phyloP scores from a whole-genome alignment of 2,113 vertebrate species.

The Prietella phreatophila region DNA sequence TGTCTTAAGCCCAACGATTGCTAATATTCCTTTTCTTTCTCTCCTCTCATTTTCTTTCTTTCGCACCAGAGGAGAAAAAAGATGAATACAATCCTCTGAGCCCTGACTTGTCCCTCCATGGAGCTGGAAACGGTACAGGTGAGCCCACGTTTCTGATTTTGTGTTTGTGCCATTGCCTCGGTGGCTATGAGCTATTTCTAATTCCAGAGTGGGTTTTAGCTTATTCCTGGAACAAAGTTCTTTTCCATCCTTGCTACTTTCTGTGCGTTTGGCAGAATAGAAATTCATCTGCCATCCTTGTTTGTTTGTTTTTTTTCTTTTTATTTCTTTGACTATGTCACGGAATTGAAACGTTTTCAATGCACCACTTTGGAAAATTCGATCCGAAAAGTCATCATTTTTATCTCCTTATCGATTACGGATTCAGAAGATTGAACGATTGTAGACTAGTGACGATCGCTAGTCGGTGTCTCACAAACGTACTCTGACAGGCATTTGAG shows the following conservation, averaged over 20 bases:
- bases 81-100: conserved; percentile 84
- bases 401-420: conserved; percentile 1
- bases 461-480: not conserved
- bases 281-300: not conserved
- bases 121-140: conserved; percentile 83
- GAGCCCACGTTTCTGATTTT: conserved; percentile 57
- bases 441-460: not conserved
- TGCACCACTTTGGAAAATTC: conserved; percentile 19
- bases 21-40: conserved; percentile 18
- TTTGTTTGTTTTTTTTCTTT: not conserved
- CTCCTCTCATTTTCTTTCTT: conserved; percentile 8
- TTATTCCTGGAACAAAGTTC: conserved; percentile 3
- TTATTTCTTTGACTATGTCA: not conserved
- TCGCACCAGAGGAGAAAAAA: conserved; percentile 83
- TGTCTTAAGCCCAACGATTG: conserved; percentile 18
- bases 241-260: conserved; percentile 15
- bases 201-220: not conserved
- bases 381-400: not conserved
- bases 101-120: conserved; percentile 80
- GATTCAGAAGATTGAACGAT: not conserved
- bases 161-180: not conserved
- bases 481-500: conserved; percentile 22
- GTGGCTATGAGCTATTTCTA: not conserved
- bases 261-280: conserved; percentile 13
- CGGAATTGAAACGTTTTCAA: conserved; percentile 2